phyloP scores from a whole-genome alignment of 2,113 vertebrate genomes.

The Trochalopteron elliotii region DNA sequence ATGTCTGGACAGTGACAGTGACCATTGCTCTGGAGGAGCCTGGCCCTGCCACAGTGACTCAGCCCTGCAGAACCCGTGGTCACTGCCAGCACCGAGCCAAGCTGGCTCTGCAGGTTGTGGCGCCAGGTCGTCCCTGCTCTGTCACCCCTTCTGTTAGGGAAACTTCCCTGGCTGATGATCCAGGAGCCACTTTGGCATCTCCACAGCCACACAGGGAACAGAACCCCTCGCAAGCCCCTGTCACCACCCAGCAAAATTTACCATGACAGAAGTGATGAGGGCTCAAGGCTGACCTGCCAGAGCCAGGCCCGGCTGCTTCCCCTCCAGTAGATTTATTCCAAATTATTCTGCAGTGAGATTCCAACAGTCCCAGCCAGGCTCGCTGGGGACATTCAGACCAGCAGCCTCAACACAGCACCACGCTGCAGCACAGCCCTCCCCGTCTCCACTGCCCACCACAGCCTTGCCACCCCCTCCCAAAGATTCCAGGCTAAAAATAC shows the following conservation, averaged over 20 bases:
- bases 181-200: neutral
- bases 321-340: neutral
- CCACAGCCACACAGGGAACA: accelerated
- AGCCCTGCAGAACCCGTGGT: accelerated
- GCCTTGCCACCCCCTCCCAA: neutral
- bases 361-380: neutral
- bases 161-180: neutral
- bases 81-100: accelerated
- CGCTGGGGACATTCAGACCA: neutral
- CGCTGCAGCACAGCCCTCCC: accelerated
- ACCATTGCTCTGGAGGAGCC: neutral
- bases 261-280: neutral
- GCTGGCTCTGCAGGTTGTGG: neutral
- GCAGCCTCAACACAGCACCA: accelerated
- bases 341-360: neutral
- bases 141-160: neutral
- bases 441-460: neutral
- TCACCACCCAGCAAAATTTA: neutral
- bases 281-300: neutral
- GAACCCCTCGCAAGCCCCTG: accelerated
- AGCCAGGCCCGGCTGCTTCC: accelerated
- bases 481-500: conserved; percentile 16
- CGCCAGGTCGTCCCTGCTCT: neutral
- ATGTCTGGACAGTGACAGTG: neutral
- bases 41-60: neutral